Evolutionary conservation across 92 coral and sea anemone species (phyloP).

Genomic region (Anthopleura xanthogrammica): DNA sequence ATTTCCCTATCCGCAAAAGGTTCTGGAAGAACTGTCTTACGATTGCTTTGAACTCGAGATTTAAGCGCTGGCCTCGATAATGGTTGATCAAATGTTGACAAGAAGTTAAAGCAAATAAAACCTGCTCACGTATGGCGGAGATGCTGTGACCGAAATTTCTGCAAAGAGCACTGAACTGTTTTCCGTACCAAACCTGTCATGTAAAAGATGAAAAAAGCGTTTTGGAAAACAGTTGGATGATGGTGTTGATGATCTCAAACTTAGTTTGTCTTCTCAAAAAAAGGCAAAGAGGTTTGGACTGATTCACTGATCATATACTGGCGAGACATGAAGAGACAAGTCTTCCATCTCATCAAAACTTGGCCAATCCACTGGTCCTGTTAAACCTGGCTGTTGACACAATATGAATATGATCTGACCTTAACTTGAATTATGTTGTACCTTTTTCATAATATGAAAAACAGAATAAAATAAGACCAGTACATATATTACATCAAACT

Average conservation of each 20-base stretch:
- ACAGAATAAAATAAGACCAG: too few relatives aligned
- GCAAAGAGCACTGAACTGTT: too few relatives aligned
- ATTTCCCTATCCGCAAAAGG: slow-evolving; percentile 64
- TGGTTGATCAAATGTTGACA: not conserved
- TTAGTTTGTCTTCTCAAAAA: not conserved
- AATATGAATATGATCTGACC: too few relatives aligned
- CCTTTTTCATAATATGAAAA: too few relatives aligned
- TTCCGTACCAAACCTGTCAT: too few relatives aligned
- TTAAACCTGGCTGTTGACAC: too few relatives aligned
- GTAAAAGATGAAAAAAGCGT: too few relatives aligned
- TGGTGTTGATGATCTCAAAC: not conserved
- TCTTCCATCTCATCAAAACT: not conserved
- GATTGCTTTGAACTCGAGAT: slow-evolving; percentile 59
- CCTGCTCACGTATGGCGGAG: not conserved
- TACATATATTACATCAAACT: too few relatives aligned
- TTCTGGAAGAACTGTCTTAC: slow-evolving; percentile 52
- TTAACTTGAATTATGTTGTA: too few relatives aligned
- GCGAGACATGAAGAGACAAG: not conserved
- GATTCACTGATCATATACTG: too few relatives aligned
- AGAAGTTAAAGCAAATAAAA: not conserved
- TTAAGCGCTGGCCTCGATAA: not conserved
- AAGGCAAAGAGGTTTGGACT: slow-evolving; percentile 1
- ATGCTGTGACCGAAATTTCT: not conserved
- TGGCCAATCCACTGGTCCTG: too few relatives aligned
- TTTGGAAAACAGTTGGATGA: not conserved